Evolutionary conservation across 2,113 vertebrate genomes (phyloP), one percentile per base, ranked within the genome.

Genomic region (Eretmodus cyanostictus): DNA sequence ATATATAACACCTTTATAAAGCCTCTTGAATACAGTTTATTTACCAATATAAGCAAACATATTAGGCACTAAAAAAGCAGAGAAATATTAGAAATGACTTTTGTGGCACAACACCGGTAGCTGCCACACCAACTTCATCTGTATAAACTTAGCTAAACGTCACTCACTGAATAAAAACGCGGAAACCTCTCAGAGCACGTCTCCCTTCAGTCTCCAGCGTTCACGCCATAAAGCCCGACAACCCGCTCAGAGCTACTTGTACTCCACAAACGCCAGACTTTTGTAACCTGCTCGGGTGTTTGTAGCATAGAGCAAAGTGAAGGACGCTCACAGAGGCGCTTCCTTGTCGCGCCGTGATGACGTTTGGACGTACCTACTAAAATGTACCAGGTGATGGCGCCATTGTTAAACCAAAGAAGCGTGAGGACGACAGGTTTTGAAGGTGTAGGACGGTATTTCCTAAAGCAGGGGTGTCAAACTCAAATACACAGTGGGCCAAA

Each of bases 291-390:
- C 82, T 51, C 8, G 61, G 2, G 6, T 19, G 36, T 42, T 42
- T 27, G 71, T n/a, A 31, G 45, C 12, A 0, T 7, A 2, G 2
- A 38, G 19, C 2, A 2, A 17, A 17, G 7, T 90, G 91, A 95
- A 95, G 94, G 94, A 87, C 94, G 71, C 14, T 17, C 14, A 7
- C 1, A 2, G 5, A 5, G 6, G 13, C 47, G 7, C 66, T 91
- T 92, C 82, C 61, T 27, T 2, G 90, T 92, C 90, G 91, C 90
- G 5, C 3, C 1, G 5, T 80, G 85, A 92, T 92, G 92, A 94
- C 92, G 93, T 84, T 2, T 1, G 0, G 2, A 3, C 27, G 87
- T 7, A 2, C 0, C 63, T 17, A 16, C 6, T 9, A 1, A 3
- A 9, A 2, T 2, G 2, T 1, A 42, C 89, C 93, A 84, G 34